Percentiles rank a stretch among this genome's conserved stretches.
Conservation (phyloP, 2,888 invertebrate genomes). For the Ecdyonurus torrentis region DNA sequence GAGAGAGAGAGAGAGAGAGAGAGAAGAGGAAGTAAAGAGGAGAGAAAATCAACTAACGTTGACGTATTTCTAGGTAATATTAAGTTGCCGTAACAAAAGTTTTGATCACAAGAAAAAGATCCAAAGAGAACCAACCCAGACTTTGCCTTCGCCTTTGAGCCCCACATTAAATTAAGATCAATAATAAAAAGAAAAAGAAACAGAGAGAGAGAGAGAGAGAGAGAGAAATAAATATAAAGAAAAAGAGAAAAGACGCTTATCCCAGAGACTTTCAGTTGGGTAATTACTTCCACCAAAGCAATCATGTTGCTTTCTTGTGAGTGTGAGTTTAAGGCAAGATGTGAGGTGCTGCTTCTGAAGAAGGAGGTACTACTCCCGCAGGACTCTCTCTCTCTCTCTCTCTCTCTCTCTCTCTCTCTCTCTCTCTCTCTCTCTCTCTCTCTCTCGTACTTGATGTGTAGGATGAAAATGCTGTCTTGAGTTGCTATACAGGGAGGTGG, state of each 20-base stretch:
- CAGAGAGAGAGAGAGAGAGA: background rate
- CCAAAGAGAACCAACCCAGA: background rate
- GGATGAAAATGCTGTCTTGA: too few species aligned
- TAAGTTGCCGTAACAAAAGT: background rate
- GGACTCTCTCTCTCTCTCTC: background rate
- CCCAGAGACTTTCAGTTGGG: background rate
- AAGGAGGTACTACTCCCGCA: too few species aligned
- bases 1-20: background rate
- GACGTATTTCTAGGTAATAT: background rate
- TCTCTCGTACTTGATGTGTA: too few species aligned
- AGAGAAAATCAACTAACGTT: background rate
- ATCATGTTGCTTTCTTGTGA: background rate
- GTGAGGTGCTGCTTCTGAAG: background rate
- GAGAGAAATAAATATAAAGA: too few species aligned
- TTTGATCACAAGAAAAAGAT: background rate
- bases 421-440: background rate
- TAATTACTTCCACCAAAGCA: background rate
- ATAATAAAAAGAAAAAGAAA: too few species aligned
- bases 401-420: too few species aligned
- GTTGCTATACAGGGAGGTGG: too few species aligned
- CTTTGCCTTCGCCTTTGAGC: background rate
- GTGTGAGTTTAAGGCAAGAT: background rate
- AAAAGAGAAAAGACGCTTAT: background rate
- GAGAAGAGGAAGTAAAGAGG: background rate
- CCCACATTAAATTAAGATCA: background rate